phyloP scores from a whole-genome alignment of 1,140 invertebrate genomes.

The Zaprionus camerounensis region DNA sequence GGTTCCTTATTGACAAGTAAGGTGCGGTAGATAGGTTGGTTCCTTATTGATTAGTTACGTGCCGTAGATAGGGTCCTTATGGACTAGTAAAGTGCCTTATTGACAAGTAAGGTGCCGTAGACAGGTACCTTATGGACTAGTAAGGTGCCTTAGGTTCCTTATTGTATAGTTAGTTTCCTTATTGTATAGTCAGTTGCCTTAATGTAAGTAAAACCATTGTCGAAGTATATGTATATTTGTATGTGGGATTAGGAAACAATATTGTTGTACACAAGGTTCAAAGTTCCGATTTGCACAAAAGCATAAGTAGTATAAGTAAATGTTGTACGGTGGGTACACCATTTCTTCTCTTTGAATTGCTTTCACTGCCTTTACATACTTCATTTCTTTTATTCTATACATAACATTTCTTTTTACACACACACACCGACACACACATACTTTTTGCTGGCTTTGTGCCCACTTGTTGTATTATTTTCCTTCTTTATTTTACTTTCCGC shows the following conservation, averaged over 20 bases:
- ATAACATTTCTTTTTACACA: conserved; percentile 51
- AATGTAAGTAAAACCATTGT: too few relatives aligned
- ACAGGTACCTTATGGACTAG: too few relatives aligned
- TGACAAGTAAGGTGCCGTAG: too few relatives aligned
- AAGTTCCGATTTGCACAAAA: background rate
- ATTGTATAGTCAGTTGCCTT: too few relatives aligned
- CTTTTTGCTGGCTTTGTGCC: conserved; percentile 52
- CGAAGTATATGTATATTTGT: too few relatives aligned
- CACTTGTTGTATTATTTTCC: conserved; percentile 58
- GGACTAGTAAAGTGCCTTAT: too few relatives aligned
- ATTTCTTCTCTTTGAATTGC: background rate
- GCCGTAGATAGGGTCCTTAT: too few relatives aligned
- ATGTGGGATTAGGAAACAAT: background rate
- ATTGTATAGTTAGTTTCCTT: too few relatives aligned
- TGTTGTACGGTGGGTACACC: background rate
- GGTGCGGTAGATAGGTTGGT: too few relatives aligned
- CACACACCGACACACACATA: background rate
- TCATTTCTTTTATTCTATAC: conserved; percentile 54
- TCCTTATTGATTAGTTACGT: too few relatives aligned
- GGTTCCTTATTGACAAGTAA: too few relatives aligned
- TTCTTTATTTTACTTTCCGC: conserved; percentile 49
- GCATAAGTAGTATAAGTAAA: background rate
- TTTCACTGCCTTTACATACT: conserved; percentile 44
- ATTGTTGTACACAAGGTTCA: background rate
- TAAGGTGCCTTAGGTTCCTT: too few relatives aligned